phyloP scores from a whole-genome alignment of 2,888 invertebrate species.

The Hydraecia micacea region DNA sequence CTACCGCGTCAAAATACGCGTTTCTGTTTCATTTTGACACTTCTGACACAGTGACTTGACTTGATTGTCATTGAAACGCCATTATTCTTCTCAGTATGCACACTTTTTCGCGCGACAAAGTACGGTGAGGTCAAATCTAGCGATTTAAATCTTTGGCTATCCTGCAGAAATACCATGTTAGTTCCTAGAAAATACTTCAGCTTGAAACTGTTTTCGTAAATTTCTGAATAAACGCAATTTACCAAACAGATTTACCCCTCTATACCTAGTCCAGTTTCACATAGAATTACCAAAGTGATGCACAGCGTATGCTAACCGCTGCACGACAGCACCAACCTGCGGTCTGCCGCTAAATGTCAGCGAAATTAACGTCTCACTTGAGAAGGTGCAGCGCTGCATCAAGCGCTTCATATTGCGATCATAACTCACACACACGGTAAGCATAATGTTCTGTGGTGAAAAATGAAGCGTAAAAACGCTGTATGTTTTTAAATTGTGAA shows the following conservation, averaged over 20 bases:
- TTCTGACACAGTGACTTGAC: neutral
- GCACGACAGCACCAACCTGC: slow-evolving; percentile 59
- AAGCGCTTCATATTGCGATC: slow-evolving; percentile 51
- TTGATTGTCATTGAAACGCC: neutral
- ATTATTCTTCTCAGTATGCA: neutral
- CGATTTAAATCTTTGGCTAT: neutral
- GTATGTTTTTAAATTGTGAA: slow-evolving; percentile 21
- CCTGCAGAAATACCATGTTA: neutral
- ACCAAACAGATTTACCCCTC: slow-evolving; percentile 7
- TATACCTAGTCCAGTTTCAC: slow-evolving; percentile 27
- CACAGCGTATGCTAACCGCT: slow-evolving; percentile 57
- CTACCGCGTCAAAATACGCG: neutral
- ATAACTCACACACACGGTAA: slow-evolving; percentile 32
- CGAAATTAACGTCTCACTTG: slow-evolving; percentile 69
- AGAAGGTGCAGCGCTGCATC: slow-evolving; percentile 58
- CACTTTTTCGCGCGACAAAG: neutral
- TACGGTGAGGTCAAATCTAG: neutral
- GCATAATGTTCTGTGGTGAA: slow-evolving; percentile 18
- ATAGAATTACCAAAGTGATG: slow-evolving; percentile 53
- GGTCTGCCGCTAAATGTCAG: slow-evolving; percentile 69
- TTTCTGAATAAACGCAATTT: slow-evolving; percentile 23
- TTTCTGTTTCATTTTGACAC: neutral
- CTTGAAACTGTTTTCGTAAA: neutral
- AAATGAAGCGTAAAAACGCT: slow-evolving; percentile 34
- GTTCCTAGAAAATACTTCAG: neutral